Evolutionary conservation across 2,888 invertebrate genomes (phyloP).

Genomic region (Panzeria rudis): DNA sequence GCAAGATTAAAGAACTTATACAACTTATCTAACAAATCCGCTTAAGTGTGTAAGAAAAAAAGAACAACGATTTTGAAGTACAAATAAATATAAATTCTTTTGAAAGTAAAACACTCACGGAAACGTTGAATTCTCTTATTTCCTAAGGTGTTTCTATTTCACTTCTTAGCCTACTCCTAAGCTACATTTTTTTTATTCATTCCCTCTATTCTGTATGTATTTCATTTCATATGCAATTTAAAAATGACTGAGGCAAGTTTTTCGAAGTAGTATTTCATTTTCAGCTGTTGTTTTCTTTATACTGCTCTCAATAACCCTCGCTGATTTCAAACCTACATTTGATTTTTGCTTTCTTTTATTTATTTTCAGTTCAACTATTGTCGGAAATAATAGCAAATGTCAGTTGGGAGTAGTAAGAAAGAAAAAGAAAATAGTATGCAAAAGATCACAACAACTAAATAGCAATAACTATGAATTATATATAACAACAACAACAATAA

Average conservation of each 20-base stretch:
- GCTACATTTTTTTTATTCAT: neutral
- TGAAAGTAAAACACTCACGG: constrained; percentile 35
- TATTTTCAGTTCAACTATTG: constrained; percentile 52
- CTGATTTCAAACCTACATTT: constrained; percentile 62
- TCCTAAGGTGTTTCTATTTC: constrained; percentile 58
- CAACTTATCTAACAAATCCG: constrained; percentile 13
- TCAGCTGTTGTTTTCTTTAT: constrained; percentile 8
- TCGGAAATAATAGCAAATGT: constrained; percentile 61
- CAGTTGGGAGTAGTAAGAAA: constrained; percentile 44
- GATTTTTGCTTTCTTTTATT: constrained; percentile 32
- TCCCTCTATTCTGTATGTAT: constrained; percentile 7
- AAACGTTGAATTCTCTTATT: constrained; percentile 43
- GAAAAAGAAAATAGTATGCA: constrained; percentile 33
- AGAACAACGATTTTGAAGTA: neutral
- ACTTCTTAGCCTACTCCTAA: constrained; percentile 52
- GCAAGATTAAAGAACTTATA: neutral
- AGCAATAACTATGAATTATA: constrained; percentile 4
- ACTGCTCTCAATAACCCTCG: constrained; percentile 41
- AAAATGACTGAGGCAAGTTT: constrained; percentile 41
- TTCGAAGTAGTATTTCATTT: constrained; percentile 14
- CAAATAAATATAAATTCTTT: constrained; percentile 44
- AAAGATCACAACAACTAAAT: constrained; percentile 46
- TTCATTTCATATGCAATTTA: constrained; percentile 66
- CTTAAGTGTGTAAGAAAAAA: neutral
- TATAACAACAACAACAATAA: constrained; percentile 33